Percentiles rank a stretch among this genome's conserved stretches.
Evolutionary conservation across 2,797 vertebrate genomes (phyloP).

Genomic region (Aeoliscus strigatus): DNA sequence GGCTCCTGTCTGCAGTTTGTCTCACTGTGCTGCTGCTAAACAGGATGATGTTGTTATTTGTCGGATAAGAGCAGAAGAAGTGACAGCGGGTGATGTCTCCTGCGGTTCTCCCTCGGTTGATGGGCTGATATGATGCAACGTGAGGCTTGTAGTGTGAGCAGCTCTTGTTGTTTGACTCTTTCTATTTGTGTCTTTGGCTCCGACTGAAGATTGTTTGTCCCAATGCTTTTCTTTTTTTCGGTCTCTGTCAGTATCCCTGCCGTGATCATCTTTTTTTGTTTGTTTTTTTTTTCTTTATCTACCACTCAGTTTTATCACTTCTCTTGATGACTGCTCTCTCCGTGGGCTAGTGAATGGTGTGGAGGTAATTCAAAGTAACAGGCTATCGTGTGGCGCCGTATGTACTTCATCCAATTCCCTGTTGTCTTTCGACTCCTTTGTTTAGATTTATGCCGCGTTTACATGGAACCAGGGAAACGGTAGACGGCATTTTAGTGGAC

Average conservation of each 20-base stretch:
- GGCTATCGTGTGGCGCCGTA: conserved; percentile 36
- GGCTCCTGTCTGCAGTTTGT: conserved; percentile 1
- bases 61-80: conserved; percentile 28
- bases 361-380: conserved; percentile 63
- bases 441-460: too few relatives aligned
- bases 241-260: conserved; percentile 19
- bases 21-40: conserved; percentile 30
- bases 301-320: conserved; percentile 10
- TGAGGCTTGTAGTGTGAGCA: conserved; percentile 8
- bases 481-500: too few relatives aligned
- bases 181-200: conserved; percentile 19
- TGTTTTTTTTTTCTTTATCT: conserved; percentile 6
- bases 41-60: conserved; percentile 42
- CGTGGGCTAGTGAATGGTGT: conserved; percentile 34
- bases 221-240: conserved; percentile 4
- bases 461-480: too few relatives aligned
- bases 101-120: conserved; percentile 19
- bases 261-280: conserved; percentile 34
- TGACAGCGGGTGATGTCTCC: conserved; percentile 45
- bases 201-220: conserved; percentile 10
- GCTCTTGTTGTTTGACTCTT: conserved; percentile 31
- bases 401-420: conserved; percentile 41
- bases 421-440: conserved; percentile 39
- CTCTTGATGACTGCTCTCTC: conserved; percentile 21
- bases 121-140: conserved; percentile 33